phyloP scores from a whole-genome alignment of 1,140 invertebrate genomes.

The Chrysopa pallens region DNA sequence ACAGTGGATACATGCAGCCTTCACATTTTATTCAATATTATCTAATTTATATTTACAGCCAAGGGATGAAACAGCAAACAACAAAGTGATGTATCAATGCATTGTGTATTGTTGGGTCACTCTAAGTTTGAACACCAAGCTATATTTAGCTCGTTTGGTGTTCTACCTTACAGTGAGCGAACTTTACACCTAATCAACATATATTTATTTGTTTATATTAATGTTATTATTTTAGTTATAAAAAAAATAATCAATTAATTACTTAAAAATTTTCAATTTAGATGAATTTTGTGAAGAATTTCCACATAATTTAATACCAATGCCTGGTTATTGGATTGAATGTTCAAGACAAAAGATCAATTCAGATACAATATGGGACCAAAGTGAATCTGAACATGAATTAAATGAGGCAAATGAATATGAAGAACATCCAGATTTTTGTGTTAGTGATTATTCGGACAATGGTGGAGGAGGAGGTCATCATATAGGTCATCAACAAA shows the following conservation, averaged over 20 bases:
- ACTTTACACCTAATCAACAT: constrained; percentile 23
- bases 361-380: constrained; percentile 69
- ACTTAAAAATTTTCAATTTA: constrained; percentile 24
- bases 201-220: not conserved
- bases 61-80: too few relatives aligned
- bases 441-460: constrained; percentile 1
- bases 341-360: constrained; percentile 77
- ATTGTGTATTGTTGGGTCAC: constrained; percentile 37
- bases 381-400: constrained; percentile 67
- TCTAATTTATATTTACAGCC: too few relatives aligned
- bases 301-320: constrained; percentile 76
- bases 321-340: constrained; percentile 89
- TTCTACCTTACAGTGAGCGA: constrained; percentile 78
- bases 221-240: not conserved
- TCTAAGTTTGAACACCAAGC: constrained; percentile 79
- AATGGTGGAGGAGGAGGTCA: constrained; percentile 13
- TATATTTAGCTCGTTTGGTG: constrained; percentile 59
- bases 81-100: not conserved
- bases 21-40: not conserved
- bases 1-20: too few relatives aligned
- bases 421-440: not conserved
- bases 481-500: constrained; percentile 11
- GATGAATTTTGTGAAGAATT: constrained; percentile 87
- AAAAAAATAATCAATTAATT: not conserved
- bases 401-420: constrained; percentile 36